Conservation (phyloP, 2,888 invertebrate genomes). For the Morpho deidamia region DNA sequence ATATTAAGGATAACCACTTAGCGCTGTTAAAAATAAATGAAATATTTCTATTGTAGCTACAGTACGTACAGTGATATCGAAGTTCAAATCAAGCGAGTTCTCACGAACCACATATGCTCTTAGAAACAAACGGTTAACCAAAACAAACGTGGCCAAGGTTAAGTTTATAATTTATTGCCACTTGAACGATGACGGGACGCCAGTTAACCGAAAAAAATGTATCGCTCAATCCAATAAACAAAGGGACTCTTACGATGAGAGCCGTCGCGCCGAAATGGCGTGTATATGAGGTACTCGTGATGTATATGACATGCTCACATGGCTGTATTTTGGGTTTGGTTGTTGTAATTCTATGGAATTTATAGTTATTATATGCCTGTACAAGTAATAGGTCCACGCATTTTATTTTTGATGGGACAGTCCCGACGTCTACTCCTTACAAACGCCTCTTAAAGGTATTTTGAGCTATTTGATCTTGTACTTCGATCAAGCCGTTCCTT, state of each 20-base stretch:
- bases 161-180: slow-evolving; percentile 72
- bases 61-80: slow-evolving; percentile 9
- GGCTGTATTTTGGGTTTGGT: no score
- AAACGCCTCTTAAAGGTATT: no score
- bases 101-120: slow-evolving; percentile 64
- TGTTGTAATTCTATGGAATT: no score
- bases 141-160: slow-evolving; percentile 72
- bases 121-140: slow-evolving; percentile 52
- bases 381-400: no score
- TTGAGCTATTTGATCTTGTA: no score
- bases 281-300: background rate
- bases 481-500: no score
- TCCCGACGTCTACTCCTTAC: no score
- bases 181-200: slow-evolving; percentile 59
- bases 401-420: no score
- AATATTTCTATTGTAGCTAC: slow-evolving; percentile 1
- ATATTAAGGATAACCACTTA: background rate
- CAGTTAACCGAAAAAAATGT: slow-evolving; percentile 48
- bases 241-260: slow-evolving; percentile 38
- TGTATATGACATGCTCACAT: background rate
- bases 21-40: slow-evolving; percentile 12
- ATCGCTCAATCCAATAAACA: slow-evolving; percentile 53
- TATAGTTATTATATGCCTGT: no score
- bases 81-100: slow-evolving; percentile 37
- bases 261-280: slow-evolving; percentile 19